phyloP scores from a whole-genome alignment of 1,140 invertebrate genomes.

The Hypothenemus hampei region DNA sequence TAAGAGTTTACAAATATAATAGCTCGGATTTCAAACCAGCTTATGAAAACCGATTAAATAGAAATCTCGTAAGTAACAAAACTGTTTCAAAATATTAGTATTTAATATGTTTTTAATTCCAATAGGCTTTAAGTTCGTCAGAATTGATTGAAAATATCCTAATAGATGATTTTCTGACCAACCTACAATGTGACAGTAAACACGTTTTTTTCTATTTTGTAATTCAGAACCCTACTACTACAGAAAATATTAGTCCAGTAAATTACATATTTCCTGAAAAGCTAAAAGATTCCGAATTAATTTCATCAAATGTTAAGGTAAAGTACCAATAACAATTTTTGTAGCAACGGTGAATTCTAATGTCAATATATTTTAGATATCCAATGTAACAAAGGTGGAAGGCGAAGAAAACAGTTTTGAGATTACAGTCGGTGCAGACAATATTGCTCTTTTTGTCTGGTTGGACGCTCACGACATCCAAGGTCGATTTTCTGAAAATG shows the following conservation, averaged over 20 bases:
- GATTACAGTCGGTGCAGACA: constrained; percentile 21
- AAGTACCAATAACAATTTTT: no score
- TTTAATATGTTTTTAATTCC: no score
- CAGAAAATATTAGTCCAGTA: constrained; percentile 19
- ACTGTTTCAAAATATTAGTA: no score
- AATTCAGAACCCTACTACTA: constrained; percentile 6
- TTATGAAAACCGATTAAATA: not conserved
- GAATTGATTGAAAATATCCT: constrained; percentile 20
- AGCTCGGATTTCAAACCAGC: constrained; percentile 17
- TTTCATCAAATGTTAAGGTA: not conserved
- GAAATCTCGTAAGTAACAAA: no score
- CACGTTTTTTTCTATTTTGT: constrained; percentile 30
- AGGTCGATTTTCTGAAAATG: constrained; percentile 32
- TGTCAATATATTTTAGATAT: constrained; percentile 4
- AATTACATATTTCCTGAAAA: constrained; percentile 30
- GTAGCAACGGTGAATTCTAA: no score
- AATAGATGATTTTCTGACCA: constrained; percentile 19
- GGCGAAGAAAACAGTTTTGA: constrained; percentile 11
- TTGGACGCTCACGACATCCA: constrained; percentile 21
- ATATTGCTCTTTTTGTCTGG: constrained; percentile 32
- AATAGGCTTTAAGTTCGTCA: no score
- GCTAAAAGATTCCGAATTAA: constrained; percentile 22
- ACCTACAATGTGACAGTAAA: constrained; percentile 19
- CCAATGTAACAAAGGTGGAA: constrained; percentile 1
- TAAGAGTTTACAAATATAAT: constrained; percentile 30